phyloP scores from a whole-genome alignment of 2,113 vertebrate genomes.

The Odontophorus gujanensis region DNA sequence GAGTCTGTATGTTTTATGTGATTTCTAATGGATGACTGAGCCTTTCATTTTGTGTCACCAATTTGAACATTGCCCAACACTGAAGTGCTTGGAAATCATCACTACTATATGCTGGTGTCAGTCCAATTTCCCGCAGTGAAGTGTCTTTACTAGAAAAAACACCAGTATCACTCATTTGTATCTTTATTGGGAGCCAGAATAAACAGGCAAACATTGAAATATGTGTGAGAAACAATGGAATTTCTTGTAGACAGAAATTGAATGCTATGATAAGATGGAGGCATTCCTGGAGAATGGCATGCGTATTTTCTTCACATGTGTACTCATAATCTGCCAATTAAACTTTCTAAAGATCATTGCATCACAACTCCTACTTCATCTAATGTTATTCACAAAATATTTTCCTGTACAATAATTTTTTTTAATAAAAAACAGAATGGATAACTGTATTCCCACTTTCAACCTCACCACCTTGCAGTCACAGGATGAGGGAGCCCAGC shows the following conservation, averaged over 20 bases:
- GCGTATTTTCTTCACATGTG: rapidly evolving
- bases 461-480: not conserved
- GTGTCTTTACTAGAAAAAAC: not conserved
- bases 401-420: not conserved
- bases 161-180: not conserved
- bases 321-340: not conserved
- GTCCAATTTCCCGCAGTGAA: not conserved
- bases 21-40: not conserved
- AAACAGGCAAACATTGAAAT: not conserved
- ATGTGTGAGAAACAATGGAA: not conserved
- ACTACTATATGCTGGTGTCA: not conserved
- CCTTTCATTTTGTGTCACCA: not conserved
- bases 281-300: not conserved
- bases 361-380: not conserved
- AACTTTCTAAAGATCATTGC: not conserved
- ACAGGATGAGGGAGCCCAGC: not conserved
- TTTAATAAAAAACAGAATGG: not conserved
- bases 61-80: not conserved
- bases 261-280: not conserved
- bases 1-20: not conserved
- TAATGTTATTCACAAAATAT: not conserved
- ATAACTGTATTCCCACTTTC: not conserved
- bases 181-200: not conserved
- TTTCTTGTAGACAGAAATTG: not conserved
- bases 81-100: not conserved